These are phyloP conservation scores for Caenorhabditis zanzibari DNA, from an alignment of 2,888 invertebrate genomes.

Conservation along the genomic window DNA sequence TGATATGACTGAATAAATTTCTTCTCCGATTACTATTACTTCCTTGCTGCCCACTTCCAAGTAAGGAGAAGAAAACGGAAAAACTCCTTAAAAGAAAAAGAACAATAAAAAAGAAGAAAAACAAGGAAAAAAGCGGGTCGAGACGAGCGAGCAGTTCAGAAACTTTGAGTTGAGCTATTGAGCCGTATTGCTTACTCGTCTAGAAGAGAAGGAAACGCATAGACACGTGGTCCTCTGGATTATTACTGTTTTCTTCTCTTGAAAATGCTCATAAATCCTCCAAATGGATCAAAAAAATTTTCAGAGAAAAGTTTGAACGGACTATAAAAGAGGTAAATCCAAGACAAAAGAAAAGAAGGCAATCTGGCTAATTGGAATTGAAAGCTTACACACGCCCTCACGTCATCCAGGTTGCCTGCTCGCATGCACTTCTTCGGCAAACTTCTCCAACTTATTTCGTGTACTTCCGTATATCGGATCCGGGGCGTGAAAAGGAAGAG, in stretches of 20 bases:
- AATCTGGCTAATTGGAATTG: conserved; percentile 51
- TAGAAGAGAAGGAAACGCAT: conserved; percentile 7
- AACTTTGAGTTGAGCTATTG: conserved; percentile 52
- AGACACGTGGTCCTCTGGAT: conserved; percentile 27
- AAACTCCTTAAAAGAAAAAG: conserved; percentile 6
- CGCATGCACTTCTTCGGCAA: conserved; percentile 22
- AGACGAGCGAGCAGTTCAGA: conserved; percentile 42
- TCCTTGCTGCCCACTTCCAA: conserved; percentile 22
- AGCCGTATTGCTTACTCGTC: conserved; percentile 51
- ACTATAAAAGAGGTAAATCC: not conserved
- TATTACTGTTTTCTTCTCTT: conserved; percentile 40
- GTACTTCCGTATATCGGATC: conserved; percentile 47
- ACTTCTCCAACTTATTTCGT: conserved; percentile 36
- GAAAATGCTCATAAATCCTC: conserved; percentile 38
- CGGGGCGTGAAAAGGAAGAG: not conserved
- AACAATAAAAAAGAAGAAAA: conserved; percentile 19
- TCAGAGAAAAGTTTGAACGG: conserved; percentile 5
- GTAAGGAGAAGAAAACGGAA: not conserved
- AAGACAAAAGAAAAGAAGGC: conserved; percentile 15
- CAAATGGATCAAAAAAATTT: conserved; percentile 5
- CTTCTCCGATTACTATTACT: conserved; percentile 25
- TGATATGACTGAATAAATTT: conserved; percentile 37
- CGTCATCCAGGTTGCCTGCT: conserved; percentile 44
- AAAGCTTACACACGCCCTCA: conserved; percentile 18
- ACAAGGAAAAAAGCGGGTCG: conserved; percentile 27